Evolutionary conservation across 2,888 invertebrate genomes (phyloP), one percentile per base, ranked within the genome.

Genomic region (Ypsolopha sequella): DNA sequence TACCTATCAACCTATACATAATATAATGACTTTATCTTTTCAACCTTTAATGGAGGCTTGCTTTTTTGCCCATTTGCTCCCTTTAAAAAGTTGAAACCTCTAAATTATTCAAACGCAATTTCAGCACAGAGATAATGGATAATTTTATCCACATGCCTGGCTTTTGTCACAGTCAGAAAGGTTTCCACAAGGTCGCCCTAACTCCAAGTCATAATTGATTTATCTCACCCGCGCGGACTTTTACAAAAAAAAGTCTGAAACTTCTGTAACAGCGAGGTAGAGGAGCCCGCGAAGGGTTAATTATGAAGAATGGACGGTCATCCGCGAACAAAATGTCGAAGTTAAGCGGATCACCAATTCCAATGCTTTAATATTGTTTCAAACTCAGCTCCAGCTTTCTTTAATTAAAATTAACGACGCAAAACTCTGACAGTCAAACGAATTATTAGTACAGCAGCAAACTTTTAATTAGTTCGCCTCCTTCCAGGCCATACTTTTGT

Each of bases 361-460:
- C 76, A 82, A 85, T 85, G 80, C 77, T 82, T 81, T 84, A 86
- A 85, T 85, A 85, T 81, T 80, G 81, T 85, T 79, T 82, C 82
- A 76, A 82, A 82, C 79, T 80, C 70, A 59, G 71, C 73, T 70
- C 74, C 72, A 75, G 80, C 77, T 82, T 86, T 82, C 86, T 86
- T 86, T 85, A 86, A 86, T 86, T 85, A 85, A 86, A 86, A 86
- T 86, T 85, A 86, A 86, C 84, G 85, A 84, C 80, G 80, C 73
- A 73, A 85, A 86, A 86, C 78, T 86, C 81, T 80, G 81, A 84
- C 84, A 85, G 79, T 84, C 80, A 82, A 82, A 84, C 85, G 84
- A 85, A 86, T 86, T 86, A 85, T 86, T 85, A 80, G 80, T 81
- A 85, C 78, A 78, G 82, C 77, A 78, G 78, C 72, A 66, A 85